Base-by-base conservation (phyloP, 2,113 vertebrate genomes). In the Gobius niger region DNA sequence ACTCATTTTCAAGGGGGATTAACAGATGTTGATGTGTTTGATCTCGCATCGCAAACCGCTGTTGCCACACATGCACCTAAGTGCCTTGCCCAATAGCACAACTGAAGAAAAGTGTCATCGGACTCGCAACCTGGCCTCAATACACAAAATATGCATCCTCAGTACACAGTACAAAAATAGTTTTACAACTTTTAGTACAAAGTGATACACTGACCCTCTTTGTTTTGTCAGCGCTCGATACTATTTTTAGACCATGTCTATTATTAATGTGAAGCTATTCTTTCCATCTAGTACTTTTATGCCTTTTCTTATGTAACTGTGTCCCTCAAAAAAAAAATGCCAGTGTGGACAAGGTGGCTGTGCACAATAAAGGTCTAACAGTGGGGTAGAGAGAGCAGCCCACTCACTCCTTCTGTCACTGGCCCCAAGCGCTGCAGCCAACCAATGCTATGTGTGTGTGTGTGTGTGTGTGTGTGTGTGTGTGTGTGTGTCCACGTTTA, bases 391-490 rank as follows among this genome's bases (percentile, higher is more conserved):
- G 82, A 72, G 68, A 67, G 73, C 80, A 70, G 75, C 82, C 78
- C 76, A 70, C 79, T 85, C 81, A 63, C 52, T 83, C 84, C 85
- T 86, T 89, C 85, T 89, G 85, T 84, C 84, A 65, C 81, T 83
- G 80, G 81, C 85, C 75, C 64, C 40, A 53, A 79, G 80, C 76
- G 76, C 82, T 50, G 78, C 74, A 85, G 83, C 76, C 52, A 57
- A 68, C 78, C 53, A 77, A 54, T 67, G 82, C 11, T 44, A 24
- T 19, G 12, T 24, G 9, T 12, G 18, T 12, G 52, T 54, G 52
- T 24, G 16, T 19, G 3, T 70, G 18, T 51, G 7, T 68, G 66
- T 24, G 52, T 24, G 52, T 24, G 9, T 11, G 18, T 11, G 52
- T 54, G 52, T 24, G 18, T 19, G 4, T 70, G 18, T 51, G 7